Base-by-base conservation (phyloP, 2,888 invertebrate species). In the Druceiella hillmani region DNA sequence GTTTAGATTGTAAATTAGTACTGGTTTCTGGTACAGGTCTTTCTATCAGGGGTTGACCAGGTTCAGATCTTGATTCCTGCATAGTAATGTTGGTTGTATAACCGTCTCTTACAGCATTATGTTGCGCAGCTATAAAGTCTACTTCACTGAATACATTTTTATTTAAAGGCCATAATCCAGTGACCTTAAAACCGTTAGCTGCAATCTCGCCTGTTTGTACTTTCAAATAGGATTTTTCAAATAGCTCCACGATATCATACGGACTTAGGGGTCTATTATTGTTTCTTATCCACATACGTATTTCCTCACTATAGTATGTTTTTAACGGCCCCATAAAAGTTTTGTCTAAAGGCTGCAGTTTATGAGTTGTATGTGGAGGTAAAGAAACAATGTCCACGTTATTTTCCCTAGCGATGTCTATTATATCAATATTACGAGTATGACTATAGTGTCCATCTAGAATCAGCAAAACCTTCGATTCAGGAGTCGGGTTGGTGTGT, bases 241-340 rank as follows among this genome's bases (percentile, higher is more conserved):
- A 50, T 16, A 52, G 39, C 43, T 51, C 51, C 4, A 47, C 46
- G 42, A 48, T 43, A 43, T 54, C 51, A 46, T 35, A 51, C 11
- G 48, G 46, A 25, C 42, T 44, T 33, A 52, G 32, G 10, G 50
- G 30, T 47, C 49, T 44, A n/a, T 48, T 41, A 12, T 51, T 54
- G 31, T 53, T 37, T 35, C 50, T 36, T 12, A 56, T 46, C 49
- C 47, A 55, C 36, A 41, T 43, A 4, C 51, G 32, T 33, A 55
- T 45, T 48, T 50, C 47, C 37, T 57, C 52, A 44, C 50, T 55
- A 36, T 59, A 59, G 33, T 56, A 53, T 3, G 45, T 41, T 51
- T 57, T 61, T n/a, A 57, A 41, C 4, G 55, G 50, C 4, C 53
- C 51, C 55, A 58, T 59, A 17, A 61, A 54, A 3, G 53, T 51